Conservation (phyloP, 2,888 invertebrate genomes). For the Microctonus brassicae region DNA sequence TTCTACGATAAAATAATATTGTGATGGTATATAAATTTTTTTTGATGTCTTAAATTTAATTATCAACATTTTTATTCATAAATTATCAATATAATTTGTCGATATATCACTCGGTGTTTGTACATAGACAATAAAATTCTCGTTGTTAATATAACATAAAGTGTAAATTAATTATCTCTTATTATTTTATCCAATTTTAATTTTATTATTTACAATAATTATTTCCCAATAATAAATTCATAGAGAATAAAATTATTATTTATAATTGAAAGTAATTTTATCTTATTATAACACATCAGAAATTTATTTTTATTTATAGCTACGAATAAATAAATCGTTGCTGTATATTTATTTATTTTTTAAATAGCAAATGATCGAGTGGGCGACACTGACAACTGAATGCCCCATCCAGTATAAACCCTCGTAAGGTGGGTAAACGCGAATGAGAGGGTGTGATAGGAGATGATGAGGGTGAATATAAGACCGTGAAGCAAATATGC, state of each 20-base stretch:
- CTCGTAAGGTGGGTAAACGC: neutral
- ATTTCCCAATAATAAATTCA: no score
- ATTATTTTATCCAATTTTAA: neutral
- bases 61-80: conserved; percentile 23
- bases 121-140: conserved; percentile 61
- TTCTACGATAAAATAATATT: conserved; percentile 8
- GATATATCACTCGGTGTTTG: conserved; percentile 48
- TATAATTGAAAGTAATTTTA: no score
- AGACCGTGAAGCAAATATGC: neutral
- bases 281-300: no score
- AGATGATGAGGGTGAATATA: neutral
- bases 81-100: neutral
- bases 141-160: conserved; percentile 48
- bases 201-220: neutral
- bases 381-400: neutral
- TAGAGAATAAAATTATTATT: no score
- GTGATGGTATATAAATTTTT: neutral
- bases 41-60: conserved; percentile 1
- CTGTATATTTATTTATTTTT: neutral
- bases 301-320: neutral
- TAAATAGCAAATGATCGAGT: neutral
- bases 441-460: neutral
- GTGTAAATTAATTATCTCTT: conserved; percentile 14
- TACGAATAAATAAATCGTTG: neutral
- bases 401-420: neutral